A percentile compares a stretch with the other conserved stretches of the same genome.
Evolutionary conservation across 1,140 invertebrate genomes (phyloP).

Genomic region (Dreissena rostriformis): DNA sequence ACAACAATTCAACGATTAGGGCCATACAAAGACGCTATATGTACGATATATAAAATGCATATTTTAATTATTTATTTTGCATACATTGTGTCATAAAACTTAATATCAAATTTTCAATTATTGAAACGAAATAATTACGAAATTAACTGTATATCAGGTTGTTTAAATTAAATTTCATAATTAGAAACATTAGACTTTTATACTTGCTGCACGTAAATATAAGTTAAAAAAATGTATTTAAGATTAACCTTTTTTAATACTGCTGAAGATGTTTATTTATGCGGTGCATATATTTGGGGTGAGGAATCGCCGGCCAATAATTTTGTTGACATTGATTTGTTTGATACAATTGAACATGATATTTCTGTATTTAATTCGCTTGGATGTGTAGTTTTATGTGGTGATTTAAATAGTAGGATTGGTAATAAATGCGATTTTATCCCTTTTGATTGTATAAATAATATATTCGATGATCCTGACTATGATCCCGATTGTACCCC

Average conservation of each 20-base stretch:
- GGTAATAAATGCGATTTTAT: conserved; percentile 16
- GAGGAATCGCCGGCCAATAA: neutral
- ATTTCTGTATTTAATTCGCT: neutral
- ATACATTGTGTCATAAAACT: too few relatives aligned
- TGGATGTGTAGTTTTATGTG: conserved; percentile 10
- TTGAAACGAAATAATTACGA: too few relatives aligned
- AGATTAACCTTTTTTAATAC: conserved; percentile 12
- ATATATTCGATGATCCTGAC: neutral
- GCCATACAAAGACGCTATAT: too few relatives aligned
- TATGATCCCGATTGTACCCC: conserved; percentile 6
- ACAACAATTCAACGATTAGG: too few relatives aligned
- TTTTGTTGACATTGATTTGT: conserved; percentile 1
- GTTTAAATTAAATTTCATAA: too few relatives aligned
- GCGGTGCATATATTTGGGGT: conserved; percentile 14
- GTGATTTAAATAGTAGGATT: conserved; percentile 1
- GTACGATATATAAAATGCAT: too few relatives aligned
- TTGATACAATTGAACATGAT: conserved; percentile 15
- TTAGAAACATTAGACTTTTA: too few relatives aligned
- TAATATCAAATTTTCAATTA: too few relatives aligned
- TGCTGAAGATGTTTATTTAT: conserved; percentile 36
- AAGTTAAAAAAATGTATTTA: too few relatives aligned
- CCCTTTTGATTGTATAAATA: neutral
- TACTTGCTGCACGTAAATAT: too few relatives aligned
- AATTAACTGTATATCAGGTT: too few relatives aligned
- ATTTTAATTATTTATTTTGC: too few relatives aligned